These are phyloP conservation scores for Eudiplozoon nipponicum DNA, from an alignment of 2,888 invertebrate species.

Conservation along the genomic window DNA sequence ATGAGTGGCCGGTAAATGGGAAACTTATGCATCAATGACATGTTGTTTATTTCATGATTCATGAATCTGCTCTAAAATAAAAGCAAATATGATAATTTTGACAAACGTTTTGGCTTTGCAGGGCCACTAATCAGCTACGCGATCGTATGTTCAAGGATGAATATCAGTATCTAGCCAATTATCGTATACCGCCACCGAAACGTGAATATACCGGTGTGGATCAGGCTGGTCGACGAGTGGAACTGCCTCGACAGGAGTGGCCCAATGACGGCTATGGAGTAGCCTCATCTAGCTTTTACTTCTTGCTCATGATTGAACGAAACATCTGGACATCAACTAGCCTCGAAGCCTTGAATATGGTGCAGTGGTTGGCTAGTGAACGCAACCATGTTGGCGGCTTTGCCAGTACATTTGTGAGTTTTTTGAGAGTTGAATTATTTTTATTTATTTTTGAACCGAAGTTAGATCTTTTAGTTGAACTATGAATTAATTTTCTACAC, in stretches of 20 bases:
- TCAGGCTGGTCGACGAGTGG: slow-evolving; percentile 10
- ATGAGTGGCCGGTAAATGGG: no score
- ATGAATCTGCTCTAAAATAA: no score
- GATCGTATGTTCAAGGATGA: neutral
- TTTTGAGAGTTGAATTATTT: no score
- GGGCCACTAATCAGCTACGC: slow-evolving; percentile 4
- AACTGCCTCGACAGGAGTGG: slow-evolving; percentile 14
- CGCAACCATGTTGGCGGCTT: slow-evolving; percentile 10
- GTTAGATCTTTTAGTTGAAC: slow-evolving; percentile 3
- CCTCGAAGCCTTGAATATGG: slow-evolving; percentile 7
- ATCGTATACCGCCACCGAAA: slow-evolving; percentile 2
- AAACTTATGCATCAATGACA: no score
- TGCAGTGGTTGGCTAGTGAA: slow-evolving; percentile 10
- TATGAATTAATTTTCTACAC: no score
- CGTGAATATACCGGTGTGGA: slow-evolving; percentile 12
- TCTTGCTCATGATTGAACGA: slow-evolving; percentile 5
- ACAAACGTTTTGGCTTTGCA: neutral
- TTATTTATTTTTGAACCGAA: no score
- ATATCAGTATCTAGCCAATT: slow-evolving; percentile 10
- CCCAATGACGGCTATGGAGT: slow-evolving; percentile 16
- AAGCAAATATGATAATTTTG: neutral
- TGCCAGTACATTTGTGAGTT: slow-evolving; percentile 13
- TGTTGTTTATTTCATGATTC: no score
- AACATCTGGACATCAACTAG: slow-evolving; percentile 9
- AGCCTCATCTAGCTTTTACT: slow-evolving; percentile 10